Base-by-base conservation (phyloP, 2,797 vertebrate species). In the Lutjanus argentimaculatus region DNA sequence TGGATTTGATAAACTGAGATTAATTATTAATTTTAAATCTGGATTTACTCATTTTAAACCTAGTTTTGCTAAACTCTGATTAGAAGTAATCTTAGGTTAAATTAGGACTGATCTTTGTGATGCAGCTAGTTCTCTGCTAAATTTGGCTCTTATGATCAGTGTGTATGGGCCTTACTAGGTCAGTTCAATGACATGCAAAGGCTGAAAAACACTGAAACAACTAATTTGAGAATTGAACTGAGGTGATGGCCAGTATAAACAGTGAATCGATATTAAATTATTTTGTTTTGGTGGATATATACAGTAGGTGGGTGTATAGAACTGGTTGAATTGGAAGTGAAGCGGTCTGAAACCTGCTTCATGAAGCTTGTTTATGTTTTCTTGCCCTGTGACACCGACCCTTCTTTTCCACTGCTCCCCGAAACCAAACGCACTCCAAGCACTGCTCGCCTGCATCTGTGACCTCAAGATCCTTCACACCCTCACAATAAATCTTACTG, bases 291-390 rank as follows among this genome's bases (percentile, higher is more conserved):
- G 45, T 57, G 10, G 2, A 42, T 52, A 16, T 4, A 30, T 6
- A 53, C 13, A 48, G 19, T 22, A 30, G 36, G 16, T 16, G 17
- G 16, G 43, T 48, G 49, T 8, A 30, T 1, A 14, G 57, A 65
- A 53, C 43, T 40, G 76, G 62, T 79, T 67, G 77, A 75, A 79
- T 14, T 90, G 84, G 52, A 90, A 77, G 84, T 88, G 87, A 88
- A 85, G 16, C 7, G 65, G 19, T 81, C 86, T 80, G 77, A 90
- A 89, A 82, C 69, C 90, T 85, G 83, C 81, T 65, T 43, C 30
- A 14, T 61, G 57, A 49, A 5, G 11, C 67, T 70, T 65, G 25
- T 73, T 49, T 57, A 36, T 86, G 51, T 79, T 72, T 79, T 67
- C 30, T 78, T 79, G 36, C 30, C 19, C 70, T 75, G 43, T 82